Conservation (phyloP, 2,113 vertebrate genomes). For the Pomatorhinus ruficollis region DNA sequence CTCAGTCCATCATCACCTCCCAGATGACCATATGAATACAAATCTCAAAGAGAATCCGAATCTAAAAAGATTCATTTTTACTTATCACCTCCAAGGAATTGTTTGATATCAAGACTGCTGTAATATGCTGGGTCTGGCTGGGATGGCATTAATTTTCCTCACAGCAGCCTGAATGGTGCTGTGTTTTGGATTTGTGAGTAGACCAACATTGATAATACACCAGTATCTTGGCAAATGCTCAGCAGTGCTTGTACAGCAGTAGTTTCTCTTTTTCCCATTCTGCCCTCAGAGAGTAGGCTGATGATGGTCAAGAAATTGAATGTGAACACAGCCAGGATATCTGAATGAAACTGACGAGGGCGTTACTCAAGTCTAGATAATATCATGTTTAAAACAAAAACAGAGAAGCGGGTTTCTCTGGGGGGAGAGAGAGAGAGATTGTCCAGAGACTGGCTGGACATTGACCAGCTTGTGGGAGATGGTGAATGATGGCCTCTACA, state of each 20-base stretch:
- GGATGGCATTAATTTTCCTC: not conserved
- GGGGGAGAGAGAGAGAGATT: not conserved
- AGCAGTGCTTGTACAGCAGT: not conserved
- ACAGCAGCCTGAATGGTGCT: rapidly evolving
- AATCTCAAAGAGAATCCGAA: not conserved
- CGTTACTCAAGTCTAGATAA: not conserved
- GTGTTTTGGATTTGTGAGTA: not conserved
- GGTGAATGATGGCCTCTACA: not conserved
- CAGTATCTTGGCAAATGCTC: not conserved
- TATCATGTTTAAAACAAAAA: not conserved
- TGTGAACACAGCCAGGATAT: not conserved
- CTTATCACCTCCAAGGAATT: not conserved
- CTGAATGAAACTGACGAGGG: not conserved
- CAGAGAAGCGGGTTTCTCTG: not conserved
- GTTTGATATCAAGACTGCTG: not conserved
- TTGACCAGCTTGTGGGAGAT: not conserved
- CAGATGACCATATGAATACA: not conserved
- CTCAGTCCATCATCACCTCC: not conserved
- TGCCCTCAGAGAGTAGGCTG: not conserved
- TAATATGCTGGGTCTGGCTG: not conserved
- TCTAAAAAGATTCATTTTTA: not conserved
- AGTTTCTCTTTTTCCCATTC: not conserved
- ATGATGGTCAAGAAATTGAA: not conserved
- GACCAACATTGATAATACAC: not conserved
- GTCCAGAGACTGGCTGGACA: not conserved